These are phyloP conservation scores for Cygnus olor DNA, from an alignment of 2,797 vertebrate species.

Conservation along the genomic window DNA sequence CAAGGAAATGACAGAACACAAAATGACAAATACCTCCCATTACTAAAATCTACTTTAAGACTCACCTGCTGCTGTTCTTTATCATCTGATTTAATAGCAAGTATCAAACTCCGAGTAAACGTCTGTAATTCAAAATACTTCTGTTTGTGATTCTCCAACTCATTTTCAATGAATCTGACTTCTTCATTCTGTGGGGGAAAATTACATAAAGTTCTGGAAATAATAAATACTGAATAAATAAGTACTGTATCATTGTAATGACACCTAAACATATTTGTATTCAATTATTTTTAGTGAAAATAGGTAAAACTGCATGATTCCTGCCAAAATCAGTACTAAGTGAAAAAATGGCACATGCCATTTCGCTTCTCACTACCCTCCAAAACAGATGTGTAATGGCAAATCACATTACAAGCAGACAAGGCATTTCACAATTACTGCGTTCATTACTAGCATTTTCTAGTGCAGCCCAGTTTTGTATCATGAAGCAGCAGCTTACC, in stretches of 20 bases:
- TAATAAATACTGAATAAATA: background rate
- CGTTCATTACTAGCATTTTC: background rate
- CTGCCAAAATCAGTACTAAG: background rate
- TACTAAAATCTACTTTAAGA: background rate
- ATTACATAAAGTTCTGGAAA: background rate
- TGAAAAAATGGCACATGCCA: background rate
- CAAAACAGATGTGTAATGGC: too few species aligned
- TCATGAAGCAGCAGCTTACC: background rate
- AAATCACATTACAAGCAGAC: fast-evolving
- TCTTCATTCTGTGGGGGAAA: slow-evolving; percentile 89
- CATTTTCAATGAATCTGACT: slow-evolving; percentile 93
- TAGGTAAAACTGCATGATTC: background rate
- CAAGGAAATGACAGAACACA: background rate
- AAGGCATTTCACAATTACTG: background rate
- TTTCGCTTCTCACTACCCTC: background rate
- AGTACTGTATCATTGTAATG: background rate
- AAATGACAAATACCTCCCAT: background rate
- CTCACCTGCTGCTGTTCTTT: slow-evolving; percentile 93
- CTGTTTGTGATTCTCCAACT: slow-evolving; percentile 94
- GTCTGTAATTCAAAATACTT: slow-evolving; percentile 91
- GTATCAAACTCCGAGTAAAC: slow-evolving; percentile 92
- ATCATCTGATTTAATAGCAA: slow-evolving; percentile 89
- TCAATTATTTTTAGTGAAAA: background rate
- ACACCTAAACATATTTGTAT: background rate
- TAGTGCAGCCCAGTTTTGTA: background rate